A percentile compares a stretch with the other conserved stretches of the same genome.
Evolutionary conservation across 2,888 invertebrate species (phyloP).

Genomic region (Drosophila emarginata): DNA sequence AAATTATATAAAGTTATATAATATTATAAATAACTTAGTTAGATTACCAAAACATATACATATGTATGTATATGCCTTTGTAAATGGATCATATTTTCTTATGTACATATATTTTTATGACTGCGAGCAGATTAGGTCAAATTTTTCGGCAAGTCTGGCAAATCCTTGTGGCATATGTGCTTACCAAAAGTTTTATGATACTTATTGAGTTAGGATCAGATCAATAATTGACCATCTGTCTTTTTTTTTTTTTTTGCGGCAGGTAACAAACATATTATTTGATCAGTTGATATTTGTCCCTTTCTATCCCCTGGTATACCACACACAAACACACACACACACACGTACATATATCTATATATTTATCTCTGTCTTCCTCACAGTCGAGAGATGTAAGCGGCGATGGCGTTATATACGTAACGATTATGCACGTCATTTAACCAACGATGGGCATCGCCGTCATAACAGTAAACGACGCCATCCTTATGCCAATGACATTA

Average conservation of each 20-base stretch:
- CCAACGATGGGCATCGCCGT: constrained; percentile 42
- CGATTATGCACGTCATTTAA: constrained; percentile 62
- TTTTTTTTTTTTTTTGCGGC: neutral
- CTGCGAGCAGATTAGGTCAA: neutral
- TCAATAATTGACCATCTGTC: constrained; percentile 32
- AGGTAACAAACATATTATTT: neutral
- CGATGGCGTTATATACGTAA: constrained; percentile 77
- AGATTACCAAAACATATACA: no score
- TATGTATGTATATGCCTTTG: no score
- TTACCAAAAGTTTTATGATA: constrained; percentile 30
- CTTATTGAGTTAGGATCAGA: constrained; percentile 35
- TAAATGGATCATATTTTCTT: no score
- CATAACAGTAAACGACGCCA: constrained; percentile 49
- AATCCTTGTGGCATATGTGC: neutral
- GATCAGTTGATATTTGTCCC: neutral
- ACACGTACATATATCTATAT: neutral
- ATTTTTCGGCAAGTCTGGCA: neutral
- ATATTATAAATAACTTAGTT: no score
- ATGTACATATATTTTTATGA: neutral
- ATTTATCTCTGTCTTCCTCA: constrained; percentile 1
- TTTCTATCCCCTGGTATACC: no score
- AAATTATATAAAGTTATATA: no score
- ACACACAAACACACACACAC: constrained; percentile 17
- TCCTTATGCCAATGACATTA: constrained; percentile 61
- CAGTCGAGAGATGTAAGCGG: constrained; percentile 73